These are phyloP conservation scores for Heteromormyrus szaboi DNA, from an alignment of 2,797 vertebrate species.

Conservation along the genomic window DNA sequence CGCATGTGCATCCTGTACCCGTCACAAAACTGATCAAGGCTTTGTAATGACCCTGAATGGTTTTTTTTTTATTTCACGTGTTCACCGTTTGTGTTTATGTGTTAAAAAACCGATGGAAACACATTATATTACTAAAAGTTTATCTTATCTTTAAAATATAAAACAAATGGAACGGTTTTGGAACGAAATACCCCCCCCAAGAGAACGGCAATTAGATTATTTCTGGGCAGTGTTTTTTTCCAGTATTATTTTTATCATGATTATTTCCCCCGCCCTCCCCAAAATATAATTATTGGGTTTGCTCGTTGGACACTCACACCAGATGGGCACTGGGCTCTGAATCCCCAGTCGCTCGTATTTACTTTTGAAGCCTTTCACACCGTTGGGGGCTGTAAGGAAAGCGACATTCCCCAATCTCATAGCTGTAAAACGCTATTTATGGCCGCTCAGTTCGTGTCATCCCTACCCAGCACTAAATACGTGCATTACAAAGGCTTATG, in stretches of 20 bases:
- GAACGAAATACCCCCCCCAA: conserved; percentile 43
- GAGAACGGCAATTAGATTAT: conserved; percentile 60
- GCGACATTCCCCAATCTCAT: conserved; percentile 54
- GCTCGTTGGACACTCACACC: conserved; percentile 68
- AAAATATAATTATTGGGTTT: conserved; percentile 75
- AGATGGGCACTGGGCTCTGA: conserved; percentile 78
- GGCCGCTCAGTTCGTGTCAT: conserved; percentile 65
- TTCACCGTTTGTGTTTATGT: not conserved
- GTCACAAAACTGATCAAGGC: not conserved
- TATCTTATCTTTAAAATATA: conserved; percentile 41
- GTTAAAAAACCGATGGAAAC: conserved; percentile 26
- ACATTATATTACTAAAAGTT: conserved; percentile 30
- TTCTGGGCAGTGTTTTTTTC: conserved; percentile 59
- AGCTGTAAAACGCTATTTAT: conserved; percentile 75
- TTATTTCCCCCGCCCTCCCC: conserved; percentile 43
- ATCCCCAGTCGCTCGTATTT: conserved; percentile 70
- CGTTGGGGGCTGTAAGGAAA: conserved; percentile 60
- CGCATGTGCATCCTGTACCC: not conserved
- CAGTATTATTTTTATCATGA: conserved; percentile 50
- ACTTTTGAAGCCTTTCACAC: conserved; percentile 50
- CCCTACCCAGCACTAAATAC: conserved; percentile 69
- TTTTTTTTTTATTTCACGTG: not conserved
- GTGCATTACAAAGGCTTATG: conserved; percentile 70
- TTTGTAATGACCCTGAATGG: not conserved
- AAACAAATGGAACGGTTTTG: conserved; percentile 45